phyloP scores from a whole-genome alignment of 2,888 invertebrate genomes.

The Spicauda simplicius region DNA sequence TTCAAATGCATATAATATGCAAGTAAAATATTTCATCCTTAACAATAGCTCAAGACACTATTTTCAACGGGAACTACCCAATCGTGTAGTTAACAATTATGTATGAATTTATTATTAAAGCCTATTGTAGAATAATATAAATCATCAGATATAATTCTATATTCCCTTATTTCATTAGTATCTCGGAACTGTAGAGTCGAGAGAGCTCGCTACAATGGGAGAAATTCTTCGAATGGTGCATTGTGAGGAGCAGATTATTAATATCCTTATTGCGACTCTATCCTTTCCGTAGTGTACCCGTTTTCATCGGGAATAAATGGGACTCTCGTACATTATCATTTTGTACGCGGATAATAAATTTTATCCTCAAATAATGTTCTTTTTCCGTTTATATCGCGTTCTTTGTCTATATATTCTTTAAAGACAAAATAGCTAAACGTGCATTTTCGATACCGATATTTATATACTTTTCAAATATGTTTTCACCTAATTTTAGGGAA shows the following conservation, averaged over 20 bases:
- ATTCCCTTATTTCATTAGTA: constrained; percentile 4
- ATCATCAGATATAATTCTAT: constrained; percentile 2
- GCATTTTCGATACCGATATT: too few species aligned
- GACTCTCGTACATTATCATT: background rate
- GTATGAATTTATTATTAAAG: background rate
- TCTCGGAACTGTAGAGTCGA: background rate
- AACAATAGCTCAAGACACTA: too few species aligned
- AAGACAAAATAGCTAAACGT: too few species aligned
- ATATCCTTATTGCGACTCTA: constrained; percentile 2
- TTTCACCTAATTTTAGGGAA: too few species aligned
- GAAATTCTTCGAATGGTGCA: background rate
- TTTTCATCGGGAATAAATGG: constrained; percentile 1
- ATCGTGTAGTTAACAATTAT: too few species aligned
- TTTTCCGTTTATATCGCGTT: too few species aligned
- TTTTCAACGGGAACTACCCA: too few species aligned
- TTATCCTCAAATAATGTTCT: too few species aligned
- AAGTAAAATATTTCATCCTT: too few species aligned
- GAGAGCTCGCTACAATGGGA: background rate
- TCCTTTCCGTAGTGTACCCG: background rate
- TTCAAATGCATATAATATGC: too few species aligned
- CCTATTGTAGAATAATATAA: background rate
- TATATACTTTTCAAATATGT: too few species aligned
- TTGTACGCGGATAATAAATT: background rate
- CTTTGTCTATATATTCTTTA: too few species aligned
- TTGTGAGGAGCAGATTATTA: background rate